Evolutionary conservation across 53 echinoderm and acorn worm species (phyloP).

Genomic region (Luidia sarsii): DNA sequence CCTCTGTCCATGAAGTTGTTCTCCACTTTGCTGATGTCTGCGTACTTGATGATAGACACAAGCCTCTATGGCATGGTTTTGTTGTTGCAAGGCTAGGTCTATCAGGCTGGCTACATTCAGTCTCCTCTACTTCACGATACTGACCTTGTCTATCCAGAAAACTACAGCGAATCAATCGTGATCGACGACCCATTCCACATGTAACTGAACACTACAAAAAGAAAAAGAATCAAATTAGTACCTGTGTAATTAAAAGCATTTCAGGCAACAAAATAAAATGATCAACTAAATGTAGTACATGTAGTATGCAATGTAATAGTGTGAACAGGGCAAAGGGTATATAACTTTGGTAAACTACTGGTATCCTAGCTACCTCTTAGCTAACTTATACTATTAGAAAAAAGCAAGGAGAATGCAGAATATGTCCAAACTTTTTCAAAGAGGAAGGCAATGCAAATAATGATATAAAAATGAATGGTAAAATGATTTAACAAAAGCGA

Average conservation of each 20-base stretch:
- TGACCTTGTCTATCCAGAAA: slow-evolving; percentile 86
- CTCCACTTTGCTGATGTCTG: slow-evolving; percentile 59
- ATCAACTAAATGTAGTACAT: not conserved
- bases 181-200: slow-evolving; percentile 82
- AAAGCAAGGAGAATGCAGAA: too few species aligned
- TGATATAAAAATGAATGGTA: not conserved
- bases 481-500: too few species aligned
- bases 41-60: slow-evolving; percentile 55
- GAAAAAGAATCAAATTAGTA: not conserved
- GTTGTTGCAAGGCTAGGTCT: slow-evolving; percentile 67
- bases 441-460: not conserved
- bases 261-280: not conserved
- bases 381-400: too few species aligned
- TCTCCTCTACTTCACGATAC: slow-evolving; percentile 81
- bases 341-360: too few species aligned
- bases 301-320: not conserved
- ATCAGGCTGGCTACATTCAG: slow-evolving; percentile 63
- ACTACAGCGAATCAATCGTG: slow-evolving; percentile 86
- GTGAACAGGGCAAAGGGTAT: too few species aligned
- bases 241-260: not conserved
- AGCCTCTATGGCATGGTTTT: slow-evolving; percentile 78
- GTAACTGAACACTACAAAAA: slow-evolving; percentile 85
- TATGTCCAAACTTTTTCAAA: too few species aligned
- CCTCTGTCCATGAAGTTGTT: slow-evolving; percentile 75
- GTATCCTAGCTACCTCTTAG: too few species aligned